Evolutionary conservation across 2,113 vertebrate genomes (phyloP).

Genomic region (Grammomys surdaster): DNA sequence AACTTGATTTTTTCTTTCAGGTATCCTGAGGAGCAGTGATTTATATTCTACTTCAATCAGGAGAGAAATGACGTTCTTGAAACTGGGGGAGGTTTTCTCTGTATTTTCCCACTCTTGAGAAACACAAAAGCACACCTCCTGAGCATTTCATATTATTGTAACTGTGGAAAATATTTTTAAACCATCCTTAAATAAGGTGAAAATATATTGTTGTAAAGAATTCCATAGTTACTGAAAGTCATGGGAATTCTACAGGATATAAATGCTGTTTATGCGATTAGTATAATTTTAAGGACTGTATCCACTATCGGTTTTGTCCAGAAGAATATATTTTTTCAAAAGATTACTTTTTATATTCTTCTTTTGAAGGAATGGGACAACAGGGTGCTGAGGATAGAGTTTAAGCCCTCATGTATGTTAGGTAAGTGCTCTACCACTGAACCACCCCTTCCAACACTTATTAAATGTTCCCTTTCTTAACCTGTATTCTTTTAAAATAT

Average conservation of each 20-base stretch:
- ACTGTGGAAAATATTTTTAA: background rate
- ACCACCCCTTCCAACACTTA: no score
- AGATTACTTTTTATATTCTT: background rate
- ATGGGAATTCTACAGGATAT: constrained; percentile 13
- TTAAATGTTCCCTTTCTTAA: background rate
- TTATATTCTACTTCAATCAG: background rate
- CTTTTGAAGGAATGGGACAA: no score
- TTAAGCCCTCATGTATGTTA: background rate
- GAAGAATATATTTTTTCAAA: background rate
- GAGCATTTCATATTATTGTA: background rate
- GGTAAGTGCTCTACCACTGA: background rate
- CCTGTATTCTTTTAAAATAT: background rate
- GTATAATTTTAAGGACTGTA: constrained; percentile 37
- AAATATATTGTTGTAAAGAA: constrained; percentile 40
- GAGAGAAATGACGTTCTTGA: background rate
- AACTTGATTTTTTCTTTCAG: background rate
- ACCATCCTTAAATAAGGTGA: background rate
- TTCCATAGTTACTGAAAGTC: background rate
- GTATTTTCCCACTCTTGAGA: constrained; percentile 11
- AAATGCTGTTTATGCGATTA: constrained; percentile 31
- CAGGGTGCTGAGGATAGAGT: background rate
- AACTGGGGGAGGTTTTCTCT: background rate
- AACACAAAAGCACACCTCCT: background rate
- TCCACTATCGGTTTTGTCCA: background rate
- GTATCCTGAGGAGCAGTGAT: background rate